Base-by-base conservation (phyloP, 2,888 invertebrate genomes). In the Eupithecia tripunctaria region DNA sequence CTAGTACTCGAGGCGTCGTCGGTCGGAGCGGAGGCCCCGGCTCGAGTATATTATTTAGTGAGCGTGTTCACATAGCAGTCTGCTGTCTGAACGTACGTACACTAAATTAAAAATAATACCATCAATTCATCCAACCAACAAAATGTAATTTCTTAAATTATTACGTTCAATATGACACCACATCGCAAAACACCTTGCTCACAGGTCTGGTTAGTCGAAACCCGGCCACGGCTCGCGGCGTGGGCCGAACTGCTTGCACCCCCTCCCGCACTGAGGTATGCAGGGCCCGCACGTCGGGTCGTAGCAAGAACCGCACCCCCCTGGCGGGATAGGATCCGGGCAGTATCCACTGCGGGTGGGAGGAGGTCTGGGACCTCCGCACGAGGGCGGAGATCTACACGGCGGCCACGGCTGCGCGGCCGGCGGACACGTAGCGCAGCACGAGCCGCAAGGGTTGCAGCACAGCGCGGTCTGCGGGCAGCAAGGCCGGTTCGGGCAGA, bases 371-470 rank as follows among this genome's bases (percentile, higher is more conserved):
- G 32, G 29, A 10, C 32, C 29, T n/a, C 32, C 32, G 1, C 62
- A n/a, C n/a, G 36, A 32, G 10, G 32, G 81, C 29, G 82, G 81
- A 14, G 15, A 18, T n/a, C 65, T 43, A 2, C 65, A 70, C 47
- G 62, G 63, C 1, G 68, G 68, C 38, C 60, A 62, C 29, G 60
- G 60, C 43, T 62, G 68, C 32, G 68, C 68, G 15, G 63, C 21
- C 7, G 47, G 29, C 14, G 41, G 25, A n/a, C 68, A 68, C 25
- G 67, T 25, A 1, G 12, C 62, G 47, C 68, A 62, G 32, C 68
- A 62, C 18, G 75, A 74, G 10, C 68, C 69, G 21, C 76, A 67
- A 6, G 73, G 62, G 75, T 84, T 70, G 62, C 80, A 82, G 47
- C 62, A 60, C 14, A 65, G 41, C 0, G 64, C 27, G 76, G 82